phyloP scores from a whole-genome alignment of 2,113 vertebrate genomes.

The Hippocampus zosterae region DNA sequence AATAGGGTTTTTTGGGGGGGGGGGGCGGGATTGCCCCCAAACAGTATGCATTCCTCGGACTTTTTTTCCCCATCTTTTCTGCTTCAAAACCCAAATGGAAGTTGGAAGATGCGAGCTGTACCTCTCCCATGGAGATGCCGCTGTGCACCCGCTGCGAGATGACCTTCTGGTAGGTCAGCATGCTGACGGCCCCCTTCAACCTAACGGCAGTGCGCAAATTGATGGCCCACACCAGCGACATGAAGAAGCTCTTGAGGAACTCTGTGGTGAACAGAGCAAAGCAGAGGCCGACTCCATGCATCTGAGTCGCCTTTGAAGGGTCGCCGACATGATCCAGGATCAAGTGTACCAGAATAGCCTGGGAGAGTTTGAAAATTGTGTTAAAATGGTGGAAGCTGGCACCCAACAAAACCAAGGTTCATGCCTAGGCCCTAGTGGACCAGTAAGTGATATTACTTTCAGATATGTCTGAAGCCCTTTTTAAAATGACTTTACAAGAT shows the following conservation, averaged over 20 bases:
- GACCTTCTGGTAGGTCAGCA: constrained; percentile 72
- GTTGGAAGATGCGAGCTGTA: constrained; percentile 29
- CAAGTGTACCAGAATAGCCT: constrained; percentile 72
- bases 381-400: background rate
- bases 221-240: constrained; percentile 72
- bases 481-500: background rate
- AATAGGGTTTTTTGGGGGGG: too few species aligned
- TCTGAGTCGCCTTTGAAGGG: background rate
- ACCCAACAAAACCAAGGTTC: background rate
- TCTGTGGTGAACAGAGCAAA: constrained; percentile 70
- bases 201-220: constrained; percentile 74
- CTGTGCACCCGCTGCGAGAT: constrained; percentile 67
- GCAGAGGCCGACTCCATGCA: constrained; percentile 66
- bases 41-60: too few species aligned
- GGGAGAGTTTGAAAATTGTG: constrained; percentile 5
- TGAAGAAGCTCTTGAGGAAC: constrained; percentile 67
- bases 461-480: background rate
- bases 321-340: constrained; percentile 66
- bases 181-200: constrained; percentile 72
- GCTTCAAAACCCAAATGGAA: background rate
- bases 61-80: background rate
- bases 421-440: background rate
- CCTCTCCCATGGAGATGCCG: constrained; percentile 75
- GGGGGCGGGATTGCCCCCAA: too few species aligned
- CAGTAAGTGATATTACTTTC: too few species aligned